phyloP scores from a whole-genome alignment of 2,113 vertebrate species.

The Vireo altiloquus region DNA sequence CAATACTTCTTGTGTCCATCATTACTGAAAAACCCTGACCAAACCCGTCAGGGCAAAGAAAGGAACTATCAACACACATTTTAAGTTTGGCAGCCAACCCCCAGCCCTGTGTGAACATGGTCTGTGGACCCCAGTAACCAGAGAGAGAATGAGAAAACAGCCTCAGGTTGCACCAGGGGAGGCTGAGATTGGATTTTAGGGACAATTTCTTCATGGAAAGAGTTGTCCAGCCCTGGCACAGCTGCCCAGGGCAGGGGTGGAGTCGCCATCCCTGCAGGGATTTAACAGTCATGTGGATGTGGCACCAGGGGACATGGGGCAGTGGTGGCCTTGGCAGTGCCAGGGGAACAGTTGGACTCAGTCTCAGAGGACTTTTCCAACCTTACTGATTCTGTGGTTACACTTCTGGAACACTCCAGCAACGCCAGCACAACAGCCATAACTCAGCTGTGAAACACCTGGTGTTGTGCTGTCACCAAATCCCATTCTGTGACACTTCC shows the following conservation, averaged over 20 bases:
- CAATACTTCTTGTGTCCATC: not conserved
- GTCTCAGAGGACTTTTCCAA: not conserved
- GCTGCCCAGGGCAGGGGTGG: not conserved
- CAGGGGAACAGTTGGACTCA: accelerated
- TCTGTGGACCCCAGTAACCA: not conserved
- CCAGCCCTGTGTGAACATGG: not conserved
- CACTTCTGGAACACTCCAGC: not conserved
- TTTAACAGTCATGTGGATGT: not conserved
- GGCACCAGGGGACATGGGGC: not conserved
- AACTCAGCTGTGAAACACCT: not conserved
- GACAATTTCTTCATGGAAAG: not conserved
- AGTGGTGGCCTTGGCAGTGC: not conserved
- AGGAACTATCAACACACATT: not conserved
- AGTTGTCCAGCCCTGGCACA: not conserved
- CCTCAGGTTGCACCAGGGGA: not conserved
- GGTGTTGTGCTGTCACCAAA: not conserved
- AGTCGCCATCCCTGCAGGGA: not conserved
- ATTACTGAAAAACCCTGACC: not conserved
- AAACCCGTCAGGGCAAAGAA: not conserved
- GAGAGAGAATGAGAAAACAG: not conserved
- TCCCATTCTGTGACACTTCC: not conserved
- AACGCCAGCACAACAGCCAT: not conserved
- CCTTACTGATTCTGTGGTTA: not conserved
- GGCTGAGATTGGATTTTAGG: not conserved
- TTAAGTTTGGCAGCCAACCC: not conserved